phyloP scores from a whole-genome alignment of 2,797 vertebrate species.

The Propithecus deckenii region DNA sequence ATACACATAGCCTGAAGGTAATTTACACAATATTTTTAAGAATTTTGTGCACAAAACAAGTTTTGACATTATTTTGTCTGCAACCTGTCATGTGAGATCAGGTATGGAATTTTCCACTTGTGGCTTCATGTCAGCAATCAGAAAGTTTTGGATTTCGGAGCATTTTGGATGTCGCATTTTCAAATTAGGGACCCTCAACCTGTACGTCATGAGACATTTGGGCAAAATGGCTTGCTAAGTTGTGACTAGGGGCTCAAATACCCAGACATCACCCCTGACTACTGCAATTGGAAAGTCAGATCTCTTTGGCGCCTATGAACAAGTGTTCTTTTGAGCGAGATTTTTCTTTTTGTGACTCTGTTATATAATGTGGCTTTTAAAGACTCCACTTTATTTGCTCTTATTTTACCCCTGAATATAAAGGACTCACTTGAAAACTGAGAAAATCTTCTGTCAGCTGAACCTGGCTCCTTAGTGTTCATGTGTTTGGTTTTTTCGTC shows the following conservation, averaged over 20 bases:
- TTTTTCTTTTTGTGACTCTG: not conserved
- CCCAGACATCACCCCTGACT: not conserved
- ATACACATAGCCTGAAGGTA: not conserved
- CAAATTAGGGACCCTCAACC: not conserved
- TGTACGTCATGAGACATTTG: not conserved
- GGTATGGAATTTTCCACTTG: not conserved
- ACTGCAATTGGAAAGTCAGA: not conserved
- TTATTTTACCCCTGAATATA: not conserved
- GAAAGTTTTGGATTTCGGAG: not conserved
- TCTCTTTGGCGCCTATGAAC: not conserved
- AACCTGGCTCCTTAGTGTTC: not conserved
- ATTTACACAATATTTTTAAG: not conserved
- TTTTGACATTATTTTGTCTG: not conserved
- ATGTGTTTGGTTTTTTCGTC: not conserved
- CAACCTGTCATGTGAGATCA: not conserved
- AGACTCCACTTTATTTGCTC: not conserved
- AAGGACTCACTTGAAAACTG: not conserved
- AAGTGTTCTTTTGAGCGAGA: not conserved
- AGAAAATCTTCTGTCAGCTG: not conserved
- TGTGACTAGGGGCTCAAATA: not conserved
- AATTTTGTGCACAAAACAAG: not conserved
- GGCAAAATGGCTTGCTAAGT: not conserved
- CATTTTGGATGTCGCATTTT: not conserved
- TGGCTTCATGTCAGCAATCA: not conserved
- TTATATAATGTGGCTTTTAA: not conserved